Percentiles rank a stretch among this genome's conserved stretches.
These are phyloP conservation scores for Tridacna crocea DNA, from an alignment of 2,888 invertebrate genomes.

Conservation along the genomic window DNA sequence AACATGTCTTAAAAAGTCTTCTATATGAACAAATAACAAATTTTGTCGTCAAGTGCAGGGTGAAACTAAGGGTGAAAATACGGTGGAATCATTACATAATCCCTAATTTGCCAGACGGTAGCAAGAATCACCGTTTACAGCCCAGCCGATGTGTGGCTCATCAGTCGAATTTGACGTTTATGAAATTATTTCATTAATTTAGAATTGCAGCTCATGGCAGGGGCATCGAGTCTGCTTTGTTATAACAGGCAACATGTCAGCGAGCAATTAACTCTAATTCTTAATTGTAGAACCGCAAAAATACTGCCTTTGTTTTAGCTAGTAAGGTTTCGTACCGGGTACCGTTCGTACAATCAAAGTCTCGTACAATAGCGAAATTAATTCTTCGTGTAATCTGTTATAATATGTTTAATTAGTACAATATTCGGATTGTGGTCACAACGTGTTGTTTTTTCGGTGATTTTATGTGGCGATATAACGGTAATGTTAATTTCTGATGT, in stretches of 20 bases:
- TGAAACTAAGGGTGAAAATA: not conserved
- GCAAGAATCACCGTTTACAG: not conserved
- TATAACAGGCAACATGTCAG: slow-evolving; percentile 16
- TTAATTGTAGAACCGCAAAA: slow-evolving; percentile 13
- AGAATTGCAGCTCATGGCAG: slow-evolving; percentile 26
- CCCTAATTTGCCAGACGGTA: slow-evolving; percentile 9
- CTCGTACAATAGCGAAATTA: slow-evolving; percentile 11
- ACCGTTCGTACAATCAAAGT: slow-evolving; percentile 16
- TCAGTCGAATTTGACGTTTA: slow-evolving; percentile 47
- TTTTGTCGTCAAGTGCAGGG: too few relatives aligned
- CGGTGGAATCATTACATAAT: not conserved
- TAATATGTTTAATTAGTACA: slow-evolving; percentile 24
- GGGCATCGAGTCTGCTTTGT: slow-evolving; percentile 2
- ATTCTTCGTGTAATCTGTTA: slow-evolving; percentile 25
- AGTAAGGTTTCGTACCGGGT: slow-evolving; percentile 11
- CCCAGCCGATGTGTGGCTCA: slow-evolving; percentile 30
- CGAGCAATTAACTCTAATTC: slow-evolving; percentile 21
- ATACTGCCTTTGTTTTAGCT: slow-evolving; percentile 17
- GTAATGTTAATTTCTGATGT: not conserved
- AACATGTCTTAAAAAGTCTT: too few relatives aligned
- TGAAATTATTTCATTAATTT: slow-evolving; percentile 50
- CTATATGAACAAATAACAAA: too few relatives aligned
- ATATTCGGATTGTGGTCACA: slow-evolving; percentile 1
- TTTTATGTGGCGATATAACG: not conserved
- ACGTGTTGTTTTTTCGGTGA: not conserved